phyloP scores from a whole-genome alignment of 2,797 vertebrate genomes.

The Psittacula derbiana region DNA sequence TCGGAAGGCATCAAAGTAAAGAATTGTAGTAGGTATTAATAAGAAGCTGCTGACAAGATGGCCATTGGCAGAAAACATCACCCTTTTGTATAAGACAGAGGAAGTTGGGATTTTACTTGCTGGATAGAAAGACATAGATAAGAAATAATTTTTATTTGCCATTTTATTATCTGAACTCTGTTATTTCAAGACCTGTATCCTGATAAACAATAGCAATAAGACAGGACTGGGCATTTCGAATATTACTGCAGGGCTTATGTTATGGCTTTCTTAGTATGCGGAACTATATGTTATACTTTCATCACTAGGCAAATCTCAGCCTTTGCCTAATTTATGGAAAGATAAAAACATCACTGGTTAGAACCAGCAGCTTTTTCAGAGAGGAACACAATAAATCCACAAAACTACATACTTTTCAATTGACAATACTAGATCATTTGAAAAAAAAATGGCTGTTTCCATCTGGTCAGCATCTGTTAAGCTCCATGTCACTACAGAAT shows the following conservation, averaged over 20 bases:
- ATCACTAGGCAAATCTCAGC: neutral
- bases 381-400: neutral
- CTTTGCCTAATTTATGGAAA: constrained; percentile 28
- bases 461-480: constrained; percentile 32
- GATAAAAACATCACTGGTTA: constrained; percentile 6
- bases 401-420: neutral
- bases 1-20: neutral
- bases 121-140: neutral
- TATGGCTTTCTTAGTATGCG: neutral
- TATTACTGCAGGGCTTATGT: neutral
- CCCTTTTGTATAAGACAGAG: neutral
- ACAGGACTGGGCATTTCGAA: neutral
- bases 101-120: neutral
- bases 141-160: constrained; percentile 2
- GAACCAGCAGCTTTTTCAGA: neutral
- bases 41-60: constrained; percentile 11
- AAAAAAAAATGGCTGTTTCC: neutral
- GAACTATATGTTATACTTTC: neutral
- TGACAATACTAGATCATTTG: neutral
- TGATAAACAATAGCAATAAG: neutral
- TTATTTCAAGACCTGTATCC: neutral
- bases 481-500: neutral
- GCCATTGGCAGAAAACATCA: neutral
- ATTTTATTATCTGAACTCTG: neutral
- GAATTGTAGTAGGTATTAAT: neutral